Percentiles rank a stretch among this genome's conserved stretches.
Evolutionary conservation across 2,888 invertebrate genomes (phyloP).

Genomic region (Resseliella maxima): DNA sequence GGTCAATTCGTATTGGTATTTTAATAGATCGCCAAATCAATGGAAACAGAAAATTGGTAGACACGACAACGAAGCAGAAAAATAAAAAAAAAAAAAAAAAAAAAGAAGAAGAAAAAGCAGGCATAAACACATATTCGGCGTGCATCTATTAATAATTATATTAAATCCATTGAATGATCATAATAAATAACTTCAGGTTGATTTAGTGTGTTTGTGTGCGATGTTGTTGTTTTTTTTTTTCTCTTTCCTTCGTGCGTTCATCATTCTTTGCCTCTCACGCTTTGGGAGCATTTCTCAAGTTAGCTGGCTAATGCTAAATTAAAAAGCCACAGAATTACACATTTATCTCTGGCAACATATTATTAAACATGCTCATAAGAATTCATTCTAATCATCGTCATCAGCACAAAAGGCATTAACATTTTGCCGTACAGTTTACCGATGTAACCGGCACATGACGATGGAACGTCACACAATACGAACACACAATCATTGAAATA

Average conservation of each 20-base stretch:
- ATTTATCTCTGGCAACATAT: background rate
- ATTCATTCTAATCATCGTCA: constrained; percentile 8
- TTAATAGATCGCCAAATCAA: background rate
- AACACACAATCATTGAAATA: background rate
- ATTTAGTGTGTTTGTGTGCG: background rate
- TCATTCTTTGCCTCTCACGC: background rate
- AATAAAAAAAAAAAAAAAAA: background rate
- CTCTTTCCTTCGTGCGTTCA: background rate
- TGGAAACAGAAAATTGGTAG: background rate
- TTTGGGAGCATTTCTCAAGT: background rate
- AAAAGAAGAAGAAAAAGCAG: background rate
- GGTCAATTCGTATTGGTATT: constrained; percentile 5
- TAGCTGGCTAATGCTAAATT: background rate
- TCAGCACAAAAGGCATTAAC: background rate
- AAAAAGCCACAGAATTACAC: constrained; percentile 14
- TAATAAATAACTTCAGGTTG: background rate
- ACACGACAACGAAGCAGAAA: background rate
- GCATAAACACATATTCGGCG: no score
- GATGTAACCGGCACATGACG: background rate
- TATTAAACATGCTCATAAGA: constrained; percentile 20
- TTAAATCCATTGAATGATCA: constrained; percentile 25
- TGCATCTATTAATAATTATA: constrained; percentile 21
- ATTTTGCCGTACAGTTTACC: no score
- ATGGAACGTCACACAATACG: background rate
- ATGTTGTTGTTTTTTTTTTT: background rate